Conservation (phyloP, 2,113 vertebrate species). For the Uropsilus gracilis region DNA sequence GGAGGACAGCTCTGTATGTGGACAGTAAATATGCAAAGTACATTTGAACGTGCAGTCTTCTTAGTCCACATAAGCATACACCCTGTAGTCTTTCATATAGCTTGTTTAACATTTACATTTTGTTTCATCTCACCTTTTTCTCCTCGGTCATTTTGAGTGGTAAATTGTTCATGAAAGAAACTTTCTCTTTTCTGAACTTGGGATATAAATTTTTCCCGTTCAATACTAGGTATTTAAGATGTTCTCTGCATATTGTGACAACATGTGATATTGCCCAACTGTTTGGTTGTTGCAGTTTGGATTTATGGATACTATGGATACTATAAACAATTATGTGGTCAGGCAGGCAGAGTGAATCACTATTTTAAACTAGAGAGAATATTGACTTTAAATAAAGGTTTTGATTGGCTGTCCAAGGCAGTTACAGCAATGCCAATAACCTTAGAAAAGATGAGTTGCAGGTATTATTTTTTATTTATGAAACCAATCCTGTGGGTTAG, state of each 20-base stretch:
- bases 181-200: neutral
- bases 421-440: neutral
- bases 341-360: neutral
- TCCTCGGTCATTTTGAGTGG: neutral
- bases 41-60: neutral
- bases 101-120: neutral
- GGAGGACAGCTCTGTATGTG: neutral
- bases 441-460: constrained; percentile 34
- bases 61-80: neutral
- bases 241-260: neutral
- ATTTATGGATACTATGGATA: neutral
- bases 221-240: neutral
- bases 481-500: neutral
- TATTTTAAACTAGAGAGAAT: constrained; percentile 13
- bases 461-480: constrained; percentile 22
- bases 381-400: neutral
- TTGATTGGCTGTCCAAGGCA: neutral
- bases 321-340: neutral
- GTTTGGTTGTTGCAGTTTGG: neutral
- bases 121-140: neutral
- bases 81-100: neutral
- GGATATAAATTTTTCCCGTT: neutral
- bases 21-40: neutral
- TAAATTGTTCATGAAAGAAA: neutral
- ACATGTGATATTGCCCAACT: neutral